Evolutionary conservation across 2,113 vertebrate species (phyloP), one percentile per base, ranked within the genome.

Genomic region (Glareola pratincola): DNA sequence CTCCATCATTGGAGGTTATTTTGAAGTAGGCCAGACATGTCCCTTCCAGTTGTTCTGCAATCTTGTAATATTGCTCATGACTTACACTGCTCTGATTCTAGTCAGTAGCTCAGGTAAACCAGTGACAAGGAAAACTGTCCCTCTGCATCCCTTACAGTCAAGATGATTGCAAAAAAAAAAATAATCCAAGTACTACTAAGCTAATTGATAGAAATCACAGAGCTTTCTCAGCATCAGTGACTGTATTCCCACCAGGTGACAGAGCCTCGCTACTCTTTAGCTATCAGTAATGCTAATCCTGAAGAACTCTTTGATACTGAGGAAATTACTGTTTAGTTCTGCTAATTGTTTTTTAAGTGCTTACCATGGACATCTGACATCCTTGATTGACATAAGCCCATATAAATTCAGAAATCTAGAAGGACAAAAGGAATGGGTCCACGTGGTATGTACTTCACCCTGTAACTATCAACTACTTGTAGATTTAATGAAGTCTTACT

Each of bases 381-480:
- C 99, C 84, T 98, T 99, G 98, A 99, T 99, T 62, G 99, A 99
- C 98, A 99, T 99, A 97, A 99, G 99, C 95, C 99, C 99, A 62
- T 99, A 99, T 98, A 99, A 99, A 98, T 99, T 99, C 98, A 98
- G 98, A 93, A 98, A 99, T 97, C 98, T 99, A 97, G 97, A 97
- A 56, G 99, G 99, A 96, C 99, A 99, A 97, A 99, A 99, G 98
- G 99, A 99, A 88, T 99, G 99, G 99, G 99, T 99, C 97, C 99
- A 99, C 4, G 99, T 99, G 99, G 99, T 99, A 98, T 69, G 99
- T 98, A 98, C 63, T 18, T 48, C 90, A 96, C 41, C 50, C 76
- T 92, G 19, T 54, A 90, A 21, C 59, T 90, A 92, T 22, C 53
- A 56, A 72, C 74, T 90, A 87, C 43, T 93, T 93, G 29, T 80